These are phyloP conservation scores for Micromys minutus DNA, from an alignment of 2,113 vertebrate species.

Conservation along the genomic window DNA sequence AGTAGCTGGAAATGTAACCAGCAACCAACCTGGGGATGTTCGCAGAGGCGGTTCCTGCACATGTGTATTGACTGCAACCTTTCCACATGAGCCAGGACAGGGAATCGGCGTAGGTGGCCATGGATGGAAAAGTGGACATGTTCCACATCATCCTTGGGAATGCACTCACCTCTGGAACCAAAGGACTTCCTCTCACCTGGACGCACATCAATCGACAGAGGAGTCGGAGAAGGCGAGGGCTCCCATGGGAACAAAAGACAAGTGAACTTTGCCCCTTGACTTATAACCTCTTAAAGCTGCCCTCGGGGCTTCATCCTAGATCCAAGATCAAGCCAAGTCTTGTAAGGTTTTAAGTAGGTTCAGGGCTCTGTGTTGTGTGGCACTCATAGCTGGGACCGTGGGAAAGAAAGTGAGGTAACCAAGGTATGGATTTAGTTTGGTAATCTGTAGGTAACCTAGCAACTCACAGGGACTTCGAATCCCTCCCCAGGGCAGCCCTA, in stretches of 20 bases:
- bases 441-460: background rate
- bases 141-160: background rate
- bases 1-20: fast-evolving
- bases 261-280: background rate
- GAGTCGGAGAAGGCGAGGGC: background rate
- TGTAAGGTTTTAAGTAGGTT: background rate
- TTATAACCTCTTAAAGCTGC: background rate
- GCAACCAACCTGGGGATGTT: background rate
- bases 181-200: background rate
- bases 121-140: background rate
- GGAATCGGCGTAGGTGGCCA: background rate
- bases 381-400: background rate
- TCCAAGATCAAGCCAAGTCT: background rate
- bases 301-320: background rate
- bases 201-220: background rate
- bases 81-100: background rate
- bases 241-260: background rate
- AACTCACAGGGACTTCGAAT: background rate
- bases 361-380: background rate
- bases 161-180: background rate
- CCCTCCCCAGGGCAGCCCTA: fast-evolving
- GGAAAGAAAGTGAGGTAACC: too few relatives aligned
- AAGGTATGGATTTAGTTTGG: too few relatives aligned
- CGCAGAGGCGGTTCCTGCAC: background rate
- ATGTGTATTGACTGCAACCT: background rate